phyloP scores from a whole-genome alignment of 1,140 invertebrate species.

The Bombus difficillimus region DNA sequence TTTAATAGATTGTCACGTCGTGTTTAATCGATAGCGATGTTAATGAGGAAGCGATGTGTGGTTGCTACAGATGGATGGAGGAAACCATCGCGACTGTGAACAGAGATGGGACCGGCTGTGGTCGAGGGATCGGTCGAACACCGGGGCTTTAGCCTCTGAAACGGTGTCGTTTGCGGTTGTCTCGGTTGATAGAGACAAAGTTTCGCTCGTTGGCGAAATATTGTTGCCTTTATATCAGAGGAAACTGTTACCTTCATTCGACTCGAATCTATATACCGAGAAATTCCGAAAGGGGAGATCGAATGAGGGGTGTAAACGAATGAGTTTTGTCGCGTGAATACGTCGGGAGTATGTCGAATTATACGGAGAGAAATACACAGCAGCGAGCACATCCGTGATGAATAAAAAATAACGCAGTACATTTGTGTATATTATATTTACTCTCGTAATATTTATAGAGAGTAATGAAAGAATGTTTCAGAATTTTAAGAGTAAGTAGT shows the following conservation, averaged over 20 bases:
- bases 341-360: neutral
- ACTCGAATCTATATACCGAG: neutral
- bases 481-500: too few relatives aligned
- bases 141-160: neutral
- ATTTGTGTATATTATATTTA: neutral
- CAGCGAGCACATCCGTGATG: neutral
- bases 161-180: slow-evolving; percentile 26
- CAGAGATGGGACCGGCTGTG: neutral
- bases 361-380: too few relatives aligned
- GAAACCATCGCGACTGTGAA: neutral
- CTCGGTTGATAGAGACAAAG: slow-evolving; percentile 21
- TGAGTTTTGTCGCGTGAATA: neutral
- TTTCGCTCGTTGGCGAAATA: slow-evolving; percentile 11
- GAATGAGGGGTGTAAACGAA: neutral
- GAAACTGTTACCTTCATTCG: slow-evolving; percentile 2
- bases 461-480: neutral
- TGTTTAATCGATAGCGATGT: neutral
- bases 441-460: too few relatives aligned
- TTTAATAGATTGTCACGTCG: neutral
- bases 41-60: slow-evolving; percentile 14
- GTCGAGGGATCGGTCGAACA: slow-evolving; percentile 11
- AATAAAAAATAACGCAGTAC: neutral
- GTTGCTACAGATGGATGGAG: neutral
- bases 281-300: neutral
- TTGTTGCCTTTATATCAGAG: neutral